Evolutionary conservation across 2,113 vertebrate genomes (phyloP).

Genomic region (Conger conger): DNA sequence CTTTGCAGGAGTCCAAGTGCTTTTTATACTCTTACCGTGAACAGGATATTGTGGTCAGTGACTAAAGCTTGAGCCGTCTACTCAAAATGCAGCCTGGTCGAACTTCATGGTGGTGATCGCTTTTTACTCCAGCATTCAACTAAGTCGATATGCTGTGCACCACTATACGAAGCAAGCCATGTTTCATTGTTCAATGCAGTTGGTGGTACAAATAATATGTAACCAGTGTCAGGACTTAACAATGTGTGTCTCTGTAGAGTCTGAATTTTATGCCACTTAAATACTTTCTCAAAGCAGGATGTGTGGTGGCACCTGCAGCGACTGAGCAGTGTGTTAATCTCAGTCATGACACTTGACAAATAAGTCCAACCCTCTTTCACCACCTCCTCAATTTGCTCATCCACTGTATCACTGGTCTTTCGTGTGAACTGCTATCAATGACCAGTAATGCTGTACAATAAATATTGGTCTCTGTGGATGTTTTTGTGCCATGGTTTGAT

Average conservation of each 20-base stretch:
- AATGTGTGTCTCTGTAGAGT: background rate
- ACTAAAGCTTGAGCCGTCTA: background rate
- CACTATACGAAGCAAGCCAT: background rate
- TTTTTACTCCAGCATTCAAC: background rate
- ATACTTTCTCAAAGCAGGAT: too few species aligned
- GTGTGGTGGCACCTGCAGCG: background rate
- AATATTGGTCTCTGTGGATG: background rate
- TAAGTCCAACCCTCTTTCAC: too few species aligned
- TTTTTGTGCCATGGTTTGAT: constrained; percentile 3
- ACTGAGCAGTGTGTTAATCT: background rate
- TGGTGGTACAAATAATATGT: too few species aligned
- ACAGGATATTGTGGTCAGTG: background rate
- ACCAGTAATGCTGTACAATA: background rate
- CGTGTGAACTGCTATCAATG: background rate
- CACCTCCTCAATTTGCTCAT: too few species aligned
- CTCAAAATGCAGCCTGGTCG: background rate
- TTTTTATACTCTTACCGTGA: too few species aligned
- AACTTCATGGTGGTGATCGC: background rate
- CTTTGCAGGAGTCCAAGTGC: too few species aligned
- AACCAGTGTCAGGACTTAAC: background rate
- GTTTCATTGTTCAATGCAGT: too few species aligned
- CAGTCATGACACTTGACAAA: too few species aligned
- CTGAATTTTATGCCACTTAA: background rate
- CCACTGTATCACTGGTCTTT: too few species aligned
- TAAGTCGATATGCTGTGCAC: too few species aligned